Base-by-base conservation (phyloP, 2,113 vertebrate species). In the Puffinus mauretanicus region DNA sequence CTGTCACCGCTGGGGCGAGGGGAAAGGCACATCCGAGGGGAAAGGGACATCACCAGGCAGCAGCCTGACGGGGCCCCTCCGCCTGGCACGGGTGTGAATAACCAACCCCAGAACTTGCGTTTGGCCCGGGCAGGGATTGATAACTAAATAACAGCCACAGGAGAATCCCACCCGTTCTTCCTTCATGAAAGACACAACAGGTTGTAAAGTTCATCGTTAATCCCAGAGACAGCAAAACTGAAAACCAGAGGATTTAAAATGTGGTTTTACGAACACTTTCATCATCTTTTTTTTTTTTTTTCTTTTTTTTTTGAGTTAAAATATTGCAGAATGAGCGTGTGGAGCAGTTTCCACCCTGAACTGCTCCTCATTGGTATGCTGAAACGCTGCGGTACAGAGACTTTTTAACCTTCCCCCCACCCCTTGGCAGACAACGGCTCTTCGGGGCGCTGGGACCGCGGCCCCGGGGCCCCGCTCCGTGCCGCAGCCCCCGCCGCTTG, bases 301-400 rank as follows among this genome's bases (percentile, higher is more conserved):
- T 25, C 66, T 47, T 17, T 15, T 42, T n/a, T n/a, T 34, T 51
- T n/a, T 6, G 1, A 30, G 19, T 66, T 16, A 21, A 20, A 78
- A 8, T 32, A 8, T 26, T n/a, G 13, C 19, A 6, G 26, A 29
- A 60, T 1, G 29, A 75, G 5, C 4, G 0, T 1, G 18, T 4
- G 70, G 44, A 69, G 15, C 38, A 6, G 13, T 15, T 72, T 26
- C 42, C 22, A 24, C 27, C 18, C 29, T 16, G 67, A 60, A 2
- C 44, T 25, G 80, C 62, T 42, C 51, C 3, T 9, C 15, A 7
- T 1, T 7, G 66, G 61, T 61, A 38, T 11, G 19, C 11, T 38
- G 72, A 55, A 77, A 57, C 0, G 2, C 55, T 64, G 32, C 11
- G 36, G 3, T 44, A 19, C 42, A 40, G 61, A 17, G 51, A 19